Evolutionary conservation across 2,113 vertebrate species (phyloP).

Genomic region (Rhineura floridana): DNA sequence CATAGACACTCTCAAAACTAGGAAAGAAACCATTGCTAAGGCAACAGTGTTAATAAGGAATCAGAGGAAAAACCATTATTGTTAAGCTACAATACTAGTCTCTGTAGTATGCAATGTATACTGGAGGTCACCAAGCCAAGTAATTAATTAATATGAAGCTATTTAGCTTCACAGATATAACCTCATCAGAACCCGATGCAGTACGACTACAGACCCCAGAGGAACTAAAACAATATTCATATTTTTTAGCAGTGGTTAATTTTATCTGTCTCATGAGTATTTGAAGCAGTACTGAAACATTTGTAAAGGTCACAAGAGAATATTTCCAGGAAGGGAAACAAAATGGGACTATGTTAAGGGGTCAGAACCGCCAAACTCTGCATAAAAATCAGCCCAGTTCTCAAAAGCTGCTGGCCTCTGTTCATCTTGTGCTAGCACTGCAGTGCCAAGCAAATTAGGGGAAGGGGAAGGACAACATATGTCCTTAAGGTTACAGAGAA

Average conservation of each 20-base stretch:
- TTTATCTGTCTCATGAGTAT: conserved; percentile 37
- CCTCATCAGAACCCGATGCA: neutral
- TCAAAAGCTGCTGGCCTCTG: neutral
- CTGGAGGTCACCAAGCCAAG: conserved; percentile 28
- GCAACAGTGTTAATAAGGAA: neutral
- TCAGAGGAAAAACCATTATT: neutral
- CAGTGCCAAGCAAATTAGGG: neutral
- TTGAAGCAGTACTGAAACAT: conserved; percentile 26
- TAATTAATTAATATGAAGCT: conserved; percentile 38
- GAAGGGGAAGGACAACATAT: neutral
- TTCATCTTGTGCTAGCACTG: neutral
- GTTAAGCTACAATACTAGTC: neutral
- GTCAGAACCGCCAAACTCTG: neutral
- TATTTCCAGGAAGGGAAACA: conserved; percentile 36
- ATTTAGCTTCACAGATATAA: conserved; percentile 39
- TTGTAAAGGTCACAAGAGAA: neutral
- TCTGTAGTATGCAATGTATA: neutral
- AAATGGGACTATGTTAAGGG: conserved; percentile 15
- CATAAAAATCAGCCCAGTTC: neutral
- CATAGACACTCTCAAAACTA: neutral
- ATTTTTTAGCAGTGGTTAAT: conserved; percentile 15
- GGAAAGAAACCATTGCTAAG: neutral
- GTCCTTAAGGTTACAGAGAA: neutral
- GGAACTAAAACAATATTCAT: conserved; percentile 22
- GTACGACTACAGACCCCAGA: conserved; percentile 6